Evolutionary conservation across 92 coral and sea anemone species (phyloP).

Genomic region (Palythoa heliodiscus): DNA sequence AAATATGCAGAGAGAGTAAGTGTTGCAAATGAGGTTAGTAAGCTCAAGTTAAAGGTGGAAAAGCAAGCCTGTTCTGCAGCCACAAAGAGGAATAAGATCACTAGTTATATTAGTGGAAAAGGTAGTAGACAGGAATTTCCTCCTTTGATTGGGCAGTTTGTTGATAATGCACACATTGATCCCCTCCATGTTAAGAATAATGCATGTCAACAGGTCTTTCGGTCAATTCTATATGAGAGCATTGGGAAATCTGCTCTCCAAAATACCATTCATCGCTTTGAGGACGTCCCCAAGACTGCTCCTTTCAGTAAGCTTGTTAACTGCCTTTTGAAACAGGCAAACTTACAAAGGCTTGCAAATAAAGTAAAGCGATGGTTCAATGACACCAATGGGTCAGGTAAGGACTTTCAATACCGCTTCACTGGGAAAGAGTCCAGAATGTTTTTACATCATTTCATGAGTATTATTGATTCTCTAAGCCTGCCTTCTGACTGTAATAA

Average conservation of each 20-base stretch:
- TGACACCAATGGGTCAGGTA: conserved; percentile 55
- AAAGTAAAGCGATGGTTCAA: conserved; percentile 63
- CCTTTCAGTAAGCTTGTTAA: conserved; percentile 57
- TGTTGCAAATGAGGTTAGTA: conserved; percentile 17
- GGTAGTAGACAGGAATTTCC: conserved; percentile 6
- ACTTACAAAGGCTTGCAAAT: conserved; percentile 66
- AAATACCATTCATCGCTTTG: background rate
- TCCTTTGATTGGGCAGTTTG: conserved; percentile 5
- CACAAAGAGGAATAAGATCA: conserved; percentile 30
- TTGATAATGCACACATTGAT: background rate
- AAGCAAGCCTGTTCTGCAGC: background rate
- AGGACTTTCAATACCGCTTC: conserved; percentile 38
- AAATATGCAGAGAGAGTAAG: conserved; percentile 19
- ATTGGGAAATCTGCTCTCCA: conserved; percentile 15
- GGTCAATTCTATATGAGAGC: conserved; percentile 28
- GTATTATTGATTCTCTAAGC: conserved; percentile 29
- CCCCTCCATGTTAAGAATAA: conserved; percentile 22
- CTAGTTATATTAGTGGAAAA: conserved; percentile 24
- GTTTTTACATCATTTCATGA: conserved; percentile 44
- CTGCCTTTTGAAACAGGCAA: conserved; percentile 59
- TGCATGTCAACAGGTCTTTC: conserved; percentile 33
- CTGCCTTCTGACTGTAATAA: conserved; percentile 4
- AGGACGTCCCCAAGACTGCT: conserved; percentile 2
- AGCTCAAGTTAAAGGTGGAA: conserved; percentile 16
- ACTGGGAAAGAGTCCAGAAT: conserved; percentile 32